Conservation (phyloP, 2,113 vertebrate species). For the Micromys minutus region DNA sequence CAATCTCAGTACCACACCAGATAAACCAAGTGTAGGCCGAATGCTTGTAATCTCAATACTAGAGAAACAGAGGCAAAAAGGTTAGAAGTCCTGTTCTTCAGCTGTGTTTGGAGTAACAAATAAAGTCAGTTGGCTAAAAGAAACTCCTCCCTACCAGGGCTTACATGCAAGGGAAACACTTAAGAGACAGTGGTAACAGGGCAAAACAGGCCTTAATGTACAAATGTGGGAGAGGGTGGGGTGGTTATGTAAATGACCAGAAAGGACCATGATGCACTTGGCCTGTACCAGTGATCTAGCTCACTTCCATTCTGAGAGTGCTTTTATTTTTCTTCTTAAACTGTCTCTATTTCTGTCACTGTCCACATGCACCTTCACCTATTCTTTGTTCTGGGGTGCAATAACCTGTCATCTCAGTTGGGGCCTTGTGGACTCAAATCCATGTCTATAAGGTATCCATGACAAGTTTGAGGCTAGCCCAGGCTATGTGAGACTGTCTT, state of each 20-base stretch:
- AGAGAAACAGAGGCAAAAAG: background rate
- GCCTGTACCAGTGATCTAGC: too few species aligned
- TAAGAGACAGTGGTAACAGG: background rate
- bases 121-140: background rate
- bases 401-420: background rate
- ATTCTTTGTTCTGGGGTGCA: background rate
- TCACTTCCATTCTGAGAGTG: background rate
- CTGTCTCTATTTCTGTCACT: background rate
- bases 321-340: background rate
- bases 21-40: background rate
- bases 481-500: background rate
- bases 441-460: background rate
- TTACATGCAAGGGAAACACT: background rate
- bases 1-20: background rate
- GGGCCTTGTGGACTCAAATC: background rate
- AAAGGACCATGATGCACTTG: background rate
- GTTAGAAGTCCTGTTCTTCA: background rate
- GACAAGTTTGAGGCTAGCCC: background rate
- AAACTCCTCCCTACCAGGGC: background rate
- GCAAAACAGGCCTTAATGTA: background rate
- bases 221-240: background rate
- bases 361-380: background rate
- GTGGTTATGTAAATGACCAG: background rate
- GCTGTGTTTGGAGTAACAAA: background rate
- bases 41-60: background rate